Percentiles rank a stretch among this genome's conserved stretches.
Conservation (phyloP, 1,140 invertebrate genomes). For the Micrasema minimum region DNA sequence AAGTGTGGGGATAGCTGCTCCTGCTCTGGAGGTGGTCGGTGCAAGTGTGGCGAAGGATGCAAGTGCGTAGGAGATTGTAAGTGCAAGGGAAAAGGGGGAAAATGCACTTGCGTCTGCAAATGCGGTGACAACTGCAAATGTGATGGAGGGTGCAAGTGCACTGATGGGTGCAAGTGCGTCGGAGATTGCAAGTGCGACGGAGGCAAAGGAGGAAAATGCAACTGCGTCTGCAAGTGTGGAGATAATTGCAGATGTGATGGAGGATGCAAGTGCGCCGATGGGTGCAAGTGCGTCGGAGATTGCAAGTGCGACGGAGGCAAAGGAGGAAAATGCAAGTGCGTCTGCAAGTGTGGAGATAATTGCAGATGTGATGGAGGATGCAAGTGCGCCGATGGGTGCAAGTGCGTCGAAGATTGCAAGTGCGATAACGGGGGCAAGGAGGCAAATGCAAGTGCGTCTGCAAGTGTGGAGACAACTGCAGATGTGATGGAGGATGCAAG, state of each 20-base stretch:
- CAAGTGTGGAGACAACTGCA: slow-evolving; percentile 47
- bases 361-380: slow-evolving; percentile 40
- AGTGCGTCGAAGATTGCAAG: slow-evolving; percentile 48
- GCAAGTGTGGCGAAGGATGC: slow-evolving; percentile 47
- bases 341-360: slow-evolving; percentile 35
- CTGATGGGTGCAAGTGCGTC: slow-evolving; percentile 50
- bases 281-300: slow-evolving; percentile 53
- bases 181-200: slow-evolving; percentile 56
- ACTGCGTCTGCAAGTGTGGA: slow-evolving; percentile 19
- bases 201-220: slow-evolving; percentile 37
- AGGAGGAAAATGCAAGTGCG: slow-evolving; percentile 44
- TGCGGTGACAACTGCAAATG: slow-evolving; percentile 40
- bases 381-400: slow-evolving; percentile 31
- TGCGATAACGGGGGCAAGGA: slow-evolving; percentile 24
- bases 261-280: neutral
- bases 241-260: neutral
- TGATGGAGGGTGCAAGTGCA: slow-evolving; percentile 32
- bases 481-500: slow-evolving; percentile 49
- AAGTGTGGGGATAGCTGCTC: slow-evolving; percentile 41
- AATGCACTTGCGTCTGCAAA: slow-evolving; percentile 42
- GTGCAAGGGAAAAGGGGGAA: slow-evolving; percentile 52
- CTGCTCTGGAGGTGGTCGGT: neutral
- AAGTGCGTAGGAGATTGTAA: slow-evolving; percentile 57
- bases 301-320: slow-evolving; percentile 56
- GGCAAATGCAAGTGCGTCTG: slow-evolving; percentile 40